These are phyloP conservation scores for Caiman crocodilus DNA, from an alignment of 2,797 vertebrate genomes.

Conservation along the genomic window DNA sequence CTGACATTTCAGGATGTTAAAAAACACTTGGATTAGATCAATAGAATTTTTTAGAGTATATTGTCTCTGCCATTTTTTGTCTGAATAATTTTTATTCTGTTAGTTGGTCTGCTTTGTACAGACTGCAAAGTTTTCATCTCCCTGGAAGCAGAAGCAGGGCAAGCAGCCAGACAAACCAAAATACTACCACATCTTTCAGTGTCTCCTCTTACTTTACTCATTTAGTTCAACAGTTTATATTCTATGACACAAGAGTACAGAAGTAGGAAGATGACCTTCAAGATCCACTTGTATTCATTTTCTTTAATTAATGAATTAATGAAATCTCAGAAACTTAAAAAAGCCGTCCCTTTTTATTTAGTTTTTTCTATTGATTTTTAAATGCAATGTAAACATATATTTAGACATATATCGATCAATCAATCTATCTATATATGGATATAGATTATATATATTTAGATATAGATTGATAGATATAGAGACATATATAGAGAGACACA, in stretches of 20 bases:
- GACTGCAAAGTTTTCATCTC: neutral
- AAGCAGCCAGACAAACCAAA: neutral
- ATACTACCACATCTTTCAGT: neutral
- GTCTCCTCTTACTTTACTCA: neutral
- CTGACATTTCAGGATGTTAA: neutral
- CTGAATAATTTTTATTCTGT: neutral
- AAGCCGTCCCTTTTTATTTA: rapidly evolving
- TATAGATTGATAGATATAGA: no score
- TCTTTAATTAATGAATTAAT: neutral
- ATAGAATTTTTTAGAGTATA: neutral
- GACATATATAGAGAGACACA: no score
- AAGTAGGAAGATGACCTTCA: neutral
- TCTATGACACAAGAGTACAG: neutral
- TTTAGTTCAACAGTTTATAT: neutral
- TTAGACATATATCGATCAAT: no score
- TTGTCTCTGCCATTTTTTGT: neutral
- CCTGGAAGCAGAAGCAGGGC: neutral
- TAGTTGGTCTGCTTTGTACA: neutral
- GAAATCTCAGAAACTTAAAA: neutral
- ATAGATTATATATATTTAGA: no score
- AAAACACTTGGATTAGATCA: neutral
- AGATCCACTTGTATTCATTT: neutral
- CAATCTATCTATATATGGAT: no score
- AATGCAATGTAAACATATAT: no score
- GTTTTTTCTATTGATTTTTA: no score